phyloP scores from a whole-genome alignment of 1,140 invertebrate species.

The Zaprionus gabonicus region DNA sequence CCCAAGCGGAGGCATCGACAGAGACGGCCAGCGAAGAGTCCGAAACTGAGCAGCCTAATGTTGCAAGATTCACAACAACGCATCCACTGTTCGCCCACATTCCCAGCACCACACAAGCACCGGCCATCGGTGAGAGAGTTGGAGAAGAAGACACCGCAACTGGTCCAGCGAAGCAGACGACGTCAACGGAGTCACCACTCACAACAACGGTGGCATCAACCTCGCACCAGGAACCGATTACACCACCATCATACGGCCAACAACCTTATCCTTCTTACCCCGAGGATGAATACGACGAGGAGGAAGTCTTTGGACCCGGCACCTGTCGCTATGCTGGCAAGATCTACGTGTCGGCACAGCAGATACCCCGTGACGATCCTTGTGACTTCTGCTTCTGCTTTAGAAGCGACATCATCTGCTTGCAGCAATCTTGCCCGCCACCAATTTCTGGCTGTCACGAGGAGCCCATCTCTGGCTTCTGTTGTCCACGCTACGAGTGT shows the following conservation, averaged over 20 bases:
- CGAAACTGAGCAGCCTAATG: slow-evolving; percentile 33
- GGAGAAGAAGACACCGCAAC: slow-evolving; percentile 43
- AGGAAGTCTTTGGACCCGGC: slow-evolving; percentile 91
- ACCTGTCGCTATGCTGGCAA: slow-evolving; percentile 96
- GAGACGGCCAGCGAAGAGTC: slow-evolving; percentile 48
- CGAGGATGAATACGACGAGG: slow-evolving; percentile 89
- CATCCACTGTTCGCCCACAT: slow-evolving; percentile 72
- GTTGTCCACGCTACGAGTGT: slow-evolving; percentile 97
- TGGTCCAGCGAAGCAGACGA: slow-evolving; percentile 31
- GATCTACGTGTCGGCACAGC: slow-evolving; percentile 96
- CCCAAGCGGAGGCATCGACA: slow-evolving; percentile 50
- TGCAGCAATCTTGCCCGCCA: slow-evolving; percentile 97
- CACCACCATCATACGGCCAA: slow-evolving; percentile 78
- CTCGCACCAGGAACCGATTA: slow-evolving; percentile 62
- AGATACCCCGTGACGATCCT: slow-evolving; percentile 96
- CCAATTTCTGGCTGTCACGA: slow-evolving; percentile 95
- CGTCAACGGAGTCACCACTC: slow-evolving; percentile 45
- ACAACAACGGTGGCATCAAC: slow-evolving; percentile 57
- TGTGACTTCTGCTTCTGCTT: slow-evolving; percentile 99
- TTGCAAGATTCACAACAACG: slow-evolving; percentile 47
- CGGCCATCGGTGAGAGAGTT: slow-evolving; percentile 56
- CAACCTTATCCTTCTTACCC: slow-evolving; percentile 81
- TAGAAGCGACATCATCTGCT: slow-evolving; percentile 96
- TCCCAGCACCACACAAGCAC: slow-evolving; percentile 51
- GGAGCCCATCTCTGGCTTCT: slow-evolving; percentile 96